Base-by-base conservation (phyloP, 2,888 invertebrate species). In the Hartigia nigra region DNA sequence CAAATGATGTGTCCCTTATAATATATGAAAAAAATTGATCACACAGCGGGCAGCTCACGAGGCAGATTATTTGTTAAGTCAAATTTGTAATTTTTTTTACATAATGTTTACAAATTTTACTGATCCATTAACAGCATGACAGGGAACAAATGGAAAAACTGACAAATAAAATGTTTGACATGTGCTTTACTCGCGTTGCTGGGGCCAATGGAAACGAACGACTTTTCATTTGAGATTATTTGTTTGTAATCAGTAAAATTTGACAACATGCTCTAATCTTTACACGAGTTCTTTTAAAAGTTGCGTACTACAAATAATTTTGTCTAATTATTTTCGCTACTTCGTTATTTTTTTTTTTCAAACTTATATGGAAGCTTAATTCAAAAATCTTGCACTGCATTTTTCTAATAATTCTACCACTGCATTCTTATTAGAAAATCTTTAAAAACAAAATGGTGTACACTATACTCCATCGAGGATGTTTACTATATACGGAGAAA, bases 191-290 rank as follows among this genome's bases (percentile, higher is more conserved):
- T 75, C 39, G 78, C 75, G 83, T 81, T 83, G 80, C 76, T 78
- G 84, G 84, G 84, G 83, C 84, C 84, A 84, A 84, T 75, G 74
- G 79, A 77, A 80, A 76, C 79, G 82, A 77, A 77, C 78, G 77
- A 80, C 76, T 78, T 77, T 74, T 70, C 37, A 35, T 55, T 77
- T 70, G 37, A 70, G 35, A 79, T 79, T 78, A 77, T 80, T 55
- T 55, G 55, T 23, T 55, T 55, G 55, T 55, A 55, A 23, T 55
- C 81, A 77, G 82, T 78, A 76, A 83, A 77, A 76, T 81, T 81
- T 79, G 77, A 82, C 76, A 72, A 76, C 72, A 70, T 74, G 37
- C 72, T 39, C 35, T 70, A 75, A 74, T 76, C 32, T 70, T 69
- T 39, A 34, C 5, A 36, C 37, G 74, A 69, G 37, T 74, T 69